A percentile compares a stretch with the other conserved stretches of the same genome.
Evolutionary conservation across 2,113 vertebrate genomes (phyloP).

Genomic region (Psilopogon haemacephalus): DNA sequence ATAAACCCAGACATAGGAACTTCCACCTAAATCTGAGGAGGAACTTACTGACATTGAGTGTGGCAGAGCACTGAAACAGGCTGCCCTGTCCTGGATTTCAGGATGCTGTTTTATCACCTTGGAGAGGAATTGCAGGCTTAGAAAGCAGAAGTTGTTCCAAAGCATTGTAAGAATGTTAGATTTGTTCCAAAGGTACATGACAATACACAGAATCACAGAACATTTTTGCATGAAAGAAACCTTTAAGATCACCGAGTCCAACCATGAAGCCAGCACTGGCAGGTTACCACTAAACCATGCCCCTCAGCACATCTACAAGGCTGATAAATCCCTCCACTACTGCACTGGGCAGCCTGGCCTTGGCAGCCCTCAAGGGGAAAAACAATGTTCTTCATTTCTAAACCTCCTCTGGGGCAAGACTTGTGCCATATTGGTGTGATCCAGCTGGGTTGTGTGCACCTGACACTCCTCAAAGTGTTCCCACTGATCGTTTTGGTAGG

Average conservation of each 20-base stretch:
- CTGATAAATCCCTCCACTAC: too few species aligned
- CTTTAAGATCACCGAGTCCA: neutral
- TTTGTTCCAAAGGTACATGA: neutral
- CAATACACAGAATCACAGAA: neutral
- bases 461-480: neutral
- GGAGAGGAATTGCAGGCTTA: neutral
- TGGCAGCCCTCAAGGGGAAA: too few species aligned
- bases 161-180: neutral
- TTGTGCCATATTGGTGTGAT: neutral
- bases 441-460: neutral
- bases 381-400: too few species aligned
- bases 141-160: neutral
- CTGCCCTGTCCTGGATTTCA: neutral
- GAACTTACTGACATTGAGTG: too few species aligned
- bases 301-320: too few species aligned
- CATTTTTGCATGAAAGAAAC: neutral
- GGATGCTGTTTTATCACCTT: neutral
- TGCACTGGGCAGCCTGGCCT: too few species aligned
- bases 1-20: too few species aligned
- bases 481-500: accelerated
- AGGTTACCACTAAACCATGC: too few species aligned
- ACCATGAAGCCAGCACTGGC: neutral
- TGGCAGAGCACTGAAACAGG: too few species aligned
- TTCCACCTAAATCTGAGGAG: too few species aligned
- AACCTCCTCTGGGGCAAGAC: too few species aligned